Base-by-base conservation (phyloP, 2,113 vertebrate species). In the Lepus timidus region DNA sequence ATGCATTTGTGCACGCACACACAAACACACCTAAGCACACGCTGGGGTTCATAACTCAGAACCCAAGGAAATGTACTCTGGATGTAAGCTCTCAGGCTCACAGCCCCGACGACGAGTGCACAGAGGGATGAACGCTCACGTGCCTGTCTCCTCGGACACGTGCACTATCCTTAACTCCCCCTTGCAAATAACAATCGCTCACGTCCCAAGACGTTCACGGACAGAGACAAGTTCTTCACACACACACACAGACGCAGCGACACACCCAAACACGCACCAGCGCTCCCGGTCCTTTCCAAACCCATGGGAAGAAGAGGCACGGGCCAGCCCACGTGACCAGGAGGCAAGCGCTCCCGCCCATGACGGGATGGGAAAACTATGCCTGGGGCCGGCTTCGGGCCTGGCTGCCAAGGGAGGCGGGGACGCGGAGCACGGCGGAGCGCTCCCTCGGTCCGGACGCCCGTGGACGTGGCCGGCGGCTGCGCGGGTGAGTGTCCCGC, bases 341-440 rank as follows among this genome's bases (percentile, higher is more conserved):
- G 87, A 96, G 96, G 95, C 93, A 95, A 83, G 96, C 92, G 91
- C 97, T 49, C 97, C 71, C 93, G 95, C 94, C 96, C 96, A 97
- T 98, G 98, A 98, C 98, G 97, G 98, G 97, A 98, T 98, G 97
- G 97, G 98, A 95, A 97, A 98, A 98, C 98, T 98, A 98, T 98
- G 98, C 97, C 97, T 95, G 96, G 96, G 97, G 98, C 97, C 96
- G 84, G 25, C 6, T 61, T 55, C 25, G 67, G 97, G 96, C 87
- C 92, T 22, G 91, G 96, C 96, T 16, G 97, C 97, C 58, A 82
- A 88, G 49, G 91, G 92, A 94, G 97, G 92, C 94, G 19, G 93
- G 76, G 33, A 70, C 61, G n/a, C 81, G 2, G 36, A 75, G 82
- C 36, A 1, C 31, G 0, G 33, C 78, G 9, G 76, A 80, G 79